Evolutionary conservation across 2,113 vertebrate species (phyloP), one percentile per base, ranked within the genome.

Genomic region (Anoura caudifer): DNA sequence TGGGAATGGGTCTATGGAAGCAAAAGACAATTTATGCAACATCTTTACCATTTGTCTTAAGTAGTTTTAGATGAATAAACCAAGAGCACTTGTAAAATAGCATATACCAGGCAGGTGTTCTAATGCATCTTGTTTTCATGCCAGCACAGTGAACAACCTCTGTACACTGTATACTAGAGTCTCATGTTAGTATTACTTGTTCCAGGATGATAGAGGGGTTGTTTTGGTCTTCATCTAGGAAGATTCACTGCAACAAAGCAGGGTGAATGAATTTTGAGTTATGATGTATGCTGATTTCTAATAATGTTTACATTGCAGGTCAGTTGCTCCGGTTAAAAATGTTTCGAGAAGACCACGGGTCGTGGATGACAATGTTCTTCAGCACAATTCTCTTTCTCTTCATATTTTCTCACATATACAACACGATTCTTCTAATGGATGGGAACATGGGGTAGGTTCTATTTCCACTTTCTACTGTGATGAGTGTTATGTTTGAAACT

Each of bases 341-440:
- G 99, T 99, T 99, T 98, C 99, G 99, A 72, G 99, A 99, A 96
- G 99, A 99, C 95, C 99, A 99, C 1, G 99, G 99, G 80, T 99
- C 99, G 56, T 99, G 99, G 99, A 99, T 99, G 99, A 99, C 99
- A 0, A 99, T 99, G 99, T 99, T 99, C 98, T 99, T 99, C 99
- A 99, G 99, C 98, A 99, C 99, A 83, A 99, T 99, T 97, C 99
- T 99, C 98, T 99, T 99, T 97, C 99, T 99, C 97, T 99, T 99
- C 99, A 99, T 99, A 98, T 99, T 99, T 98, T 99, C 99, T 93
- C 99, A 99, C 97, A 99, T 99, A 96, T 99, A 99, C 98, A 99
- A 99, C 98, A 99, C 99, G 41, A 98, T 99, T 97, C 99, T 99
- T 97, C 99, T 99, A 88, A 99, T 99, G 99, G 99, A 98, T 92